Conservation (phyloP, 2,113 vertebrate species). For the Pseudolaguvia tuberculata region DNA sequence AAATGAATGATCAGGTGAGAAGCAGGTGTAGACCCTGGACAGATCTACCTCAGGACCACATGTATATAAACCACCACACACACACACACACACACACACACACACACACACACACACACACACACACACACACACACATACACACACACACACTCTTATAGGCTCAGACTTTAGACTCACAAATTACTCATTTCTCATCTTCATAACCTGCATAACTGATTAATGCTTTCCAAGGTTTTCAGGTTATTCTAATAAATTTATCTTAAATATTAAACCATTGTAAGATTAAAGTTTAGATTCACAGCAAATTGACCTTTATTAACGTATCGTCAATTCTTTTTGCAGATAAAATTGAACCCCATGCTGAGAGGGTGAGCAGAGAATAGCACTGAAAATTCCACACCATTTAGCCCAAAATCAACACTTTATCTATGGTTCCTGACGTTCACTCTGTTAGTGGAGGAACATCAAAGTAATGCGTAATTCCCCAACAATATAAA, state of each 20-base stretch:
- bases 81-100: too few species aligned
- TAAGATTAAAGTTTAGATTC: background rate
- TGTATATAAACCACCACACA: too few species aligned
- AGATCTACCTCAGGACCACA: too few species aligned
- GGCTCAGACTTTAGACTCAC: too few species aligned
- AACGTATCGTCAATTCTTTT: background rate
- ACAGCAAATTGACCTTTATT: background rate
- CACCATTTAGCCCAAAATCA: background rate
- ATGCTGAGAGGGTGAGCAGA: background rate
- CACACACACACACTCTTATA: too few species aligned
- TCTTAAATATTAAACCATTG: background rate
- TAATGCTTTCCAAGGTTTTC: background rate
- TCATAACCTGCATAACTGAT: background rate
- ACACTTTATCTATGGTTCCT: slow-evolving; percentile 7
- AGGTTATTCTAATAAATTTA: too few species aligned
- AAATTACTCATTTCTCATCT: background rate
- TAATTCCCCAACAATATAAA: background rate
- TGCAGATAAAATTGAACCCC: too few species aligned
- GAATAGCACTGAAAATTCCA: slow-evolving; percentile 1
- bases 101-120: too few species aligned
- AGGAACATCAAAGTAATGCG: background rate
- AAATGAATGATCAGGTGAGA: too few species aligned
- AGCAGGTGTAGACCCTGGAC: too few species aligned
- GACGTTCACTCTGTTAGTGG: slow-evolving; percentile 10
- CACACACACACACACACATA: too few species aligned